Base-by-base conservation (phyloP, 2,888 invertebrate genomes). In the Diarsia dahlii region DNA sequence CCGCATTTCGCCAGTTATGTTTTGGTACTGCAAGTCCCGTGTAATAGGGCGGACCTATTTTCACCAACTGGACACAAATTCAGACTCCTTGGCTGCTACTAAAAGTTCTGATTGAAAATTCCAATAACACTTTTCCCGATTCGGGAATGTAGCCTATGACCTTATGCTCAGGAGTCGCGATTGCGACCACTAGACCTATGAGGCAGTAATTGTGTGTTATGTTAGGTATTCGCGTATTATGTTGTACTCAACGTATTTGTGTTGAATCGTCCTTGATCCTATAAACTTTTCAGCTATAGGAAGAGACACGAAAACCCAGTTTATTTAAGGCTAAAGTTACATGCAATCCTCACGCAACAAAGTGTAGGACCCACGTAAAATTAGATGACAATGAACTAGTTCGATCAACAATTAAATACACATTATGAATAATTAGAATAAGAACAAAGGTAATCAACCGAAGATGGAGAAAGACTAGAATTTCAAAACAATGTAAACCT, bases 401-500 rank as follows among this genome's bases (percentile, higher is more conserved):
- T 76, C 80, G 67, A 80, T 74, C 71, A 65, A 69, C 46, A 60
- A 64, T 66, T 63, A 64, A 64, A 56, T 68, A 23, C 52, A 78
- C 54, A 66, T 58, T 46, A 48, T 50, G 15, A 78, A 69, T 48
- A 78, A 82, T 83, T 83, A 34, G 65, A 78, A 82, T 83, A 78
- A 50, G 65, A 84, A 86, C 71, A 84, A 82, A 74, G 75, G 66
- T 48, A 71, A 52, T 70, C 8, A 70, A 75, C 63, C 45, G 18
- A 72, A 78, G 67, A 87, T 87, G 84, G 72, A 85, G 78, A 87
- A 88, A 81, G 56, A 76, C 68, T 68, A 56, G 46, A 58, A 75
- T 88, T 89, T 85, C 80, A 81, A 86, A 87, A 89, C 56, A 58
- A 58, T 74, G 56, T 70, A 68, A 88, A 71, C 89, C 86, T 90